phyloP scores from a whole-genome alignment of 2,888 invertebrate species.

The Leucophenga maculata region DNA sequence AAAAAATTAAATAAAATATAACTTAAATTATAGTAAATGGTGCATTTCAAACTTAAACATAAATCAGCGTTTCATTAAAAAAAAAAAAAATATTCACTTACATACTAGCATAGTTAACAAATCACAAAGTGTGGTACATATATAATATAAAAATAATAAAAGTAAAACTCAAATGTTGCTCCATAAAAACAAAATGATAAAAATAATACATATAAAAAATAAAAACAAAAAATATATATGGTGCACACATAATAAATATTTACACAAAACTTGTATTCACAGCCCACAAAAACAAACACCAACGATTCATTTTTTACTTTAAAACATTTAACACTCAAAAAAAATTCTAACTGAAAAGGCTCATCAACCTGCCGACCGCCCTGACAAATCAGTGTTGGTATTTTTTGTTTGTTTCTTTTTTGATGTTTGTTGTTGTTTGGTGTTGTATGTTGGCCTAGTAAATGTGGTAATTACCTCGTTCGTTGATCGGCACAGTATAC shows the following conservation, averaged over 20 bases:
- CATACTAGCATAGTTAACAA: slow-evolving; percentile 14
- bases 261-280: slow-evolving; percentile 28
- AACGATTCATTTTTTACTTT: background rate
- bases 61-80: slow-evolving; percentile 13
- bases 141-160: slow-evolving; percentile 3
- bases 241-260: slow-evolving; percentile 10
- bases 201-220: slow-evolving; percentile 3
- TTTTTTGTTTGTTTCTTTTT: background rate
- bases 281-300: slow-evolving; percentile 28
- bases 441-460: slow-evolving; percentile 11
- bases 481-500: slow-evolving; percentile 67
- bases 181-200: slow-evolving; percentile 6
- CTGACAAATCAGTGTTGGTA: background rate
- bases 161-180: slow-evolving; percentile 3
- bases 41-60: slow-evolving; percentile 20
- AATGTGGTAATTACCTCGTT: slow-evolving; percentile 59
- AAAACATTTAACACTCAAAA: too few species aligned
- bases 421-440: background rate
- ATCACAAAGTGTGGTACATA: slow-evolving; percentile 1
- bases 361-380: background rate
- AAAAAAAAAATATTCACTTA: background rate
- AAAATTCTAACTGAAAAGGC: background rate
- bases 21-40: slow-evolving; percentile 22
- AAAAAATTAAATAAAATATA: slow-evolving; percentile 11
- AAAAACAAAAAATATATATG: slow-evolving; percentile 8